phyloP scores from a whole-genome alignment of 2,888 invertebrate genomes.

The Scaptomyza tumidula region DNA sequence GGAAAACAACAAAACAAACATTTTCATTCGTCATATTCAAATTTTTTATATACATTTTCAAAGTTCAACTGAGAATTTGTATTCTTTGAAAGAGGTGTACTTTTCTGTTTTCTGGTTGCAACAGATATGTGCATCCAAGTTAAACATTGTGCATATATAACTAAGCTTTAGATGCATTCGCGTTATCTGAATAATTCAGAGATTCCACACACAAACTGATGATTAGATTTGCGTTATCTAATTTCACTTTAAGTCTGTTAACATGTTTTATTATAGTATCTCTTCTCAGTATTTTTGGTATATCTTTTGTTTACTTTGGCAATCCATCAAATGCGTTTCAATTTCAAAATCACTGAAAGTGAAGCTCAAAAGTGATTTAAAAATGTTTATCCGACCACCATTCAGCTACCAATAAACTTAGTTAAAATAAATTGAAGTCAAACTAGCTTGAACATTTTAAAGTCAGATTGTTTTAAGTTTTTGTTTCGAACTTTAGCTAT shows the following conservation, averaged over 20 bases:
- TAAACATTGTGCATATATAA: neutral
- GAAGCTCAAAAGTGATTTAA: too few relatives aligned
- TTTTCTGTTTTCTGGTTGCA: conserved; percentile 6
- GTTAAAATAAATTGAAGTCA: too few relatives aligned
- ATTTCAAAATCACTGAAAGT: neutral
- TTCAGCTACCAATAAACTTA: too few relatives aligned
- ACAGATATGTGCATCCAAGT: conserved; percentile 15
- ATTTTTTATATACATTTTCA: too few relatives aligned
- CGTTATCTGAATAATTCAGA: conserved; percentile 1
- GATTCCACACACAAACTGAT: neutral
- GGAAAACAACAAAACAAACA: too few relatives aligned
- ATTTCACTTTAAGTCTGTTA: neutral
- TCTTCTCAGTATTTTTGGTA: neutral
- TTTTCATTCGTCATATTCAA: too few relatives aligned
- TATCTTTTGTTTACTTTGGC: neutral
- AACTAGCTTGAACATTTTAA: too few relatives aligned
- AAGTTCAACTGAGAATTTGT: neutral
- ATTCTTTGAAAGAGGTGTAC: neutral
- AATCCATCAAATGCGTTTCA: neutral
- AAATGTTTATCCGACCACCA: too few relatives aligned
- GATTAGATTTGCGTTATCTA: conserved; percentile 27
- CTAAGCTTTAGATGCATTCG: conserved; percentile 2
- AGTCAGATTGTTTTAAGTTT: too few relatives aligned
- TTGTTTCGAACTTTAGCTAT: too few relatives aligned
- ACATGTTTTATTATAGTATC: neutral